These are phyloP conservation scores for Taeniopygia guttata DNA, from an alignment of 2,797 vertebrate genomes.

Conservation along the genomic window DNA sequence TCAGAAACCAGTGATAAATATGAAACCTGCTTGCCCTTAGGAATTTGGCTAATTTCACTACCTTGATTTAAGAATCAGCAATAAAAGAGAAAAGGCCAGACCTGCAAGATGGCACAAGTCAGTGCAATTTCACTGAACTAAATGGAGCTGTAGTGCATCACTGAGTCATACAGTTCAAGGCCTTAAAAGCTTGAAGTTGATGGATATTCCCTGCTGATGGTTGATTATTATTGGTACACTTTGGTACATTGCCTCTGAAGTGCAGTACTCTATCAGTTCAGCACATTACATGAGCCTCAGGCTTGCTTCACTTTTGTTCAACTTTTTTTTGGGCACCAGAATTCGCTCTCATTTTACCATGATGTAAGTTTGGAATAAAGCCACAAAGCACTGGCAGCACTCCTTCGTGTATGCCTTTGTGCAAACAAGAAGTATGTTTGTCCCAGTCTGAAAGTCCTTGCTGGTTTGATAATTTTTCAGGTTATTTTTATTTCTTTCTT, in stretches of 20 bases:
- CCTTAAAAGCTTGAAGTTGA: conserved; percentile 13
- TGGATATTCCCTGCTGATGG: conserved; percentile 2
- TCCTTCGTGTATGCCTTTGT: neutral
- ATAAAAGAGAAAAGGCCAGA: neutral
- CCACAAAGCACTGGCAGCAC: neutral
- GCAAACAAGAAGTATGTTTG: neutral
- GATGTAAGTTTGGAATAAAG: conserved; percentile 7
- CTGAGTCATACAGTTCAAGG: neutral
- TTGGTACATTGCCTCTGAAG: conserved; percentile 2
- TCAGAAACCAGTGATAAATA: neutral
- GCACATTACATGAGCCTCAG: neutral
- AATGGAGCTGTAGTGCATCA: neutral
- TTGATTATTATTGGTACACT: neutral
- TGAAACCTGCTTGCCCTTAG: neutral
- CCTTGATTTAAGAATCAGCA: neutral
- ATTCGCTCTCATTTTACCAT: neutral
- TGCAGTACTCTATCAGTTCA: neutral
- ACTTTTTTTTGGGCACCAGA: neutral
- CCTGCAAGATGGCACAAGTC: neutral
- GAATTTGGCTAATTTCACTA: neutral
- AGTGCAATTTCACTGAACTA: neutral
- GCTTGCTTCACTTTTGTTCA: conserved; percentile 8
- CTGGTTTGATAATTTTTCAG: conserved; percentile 3
- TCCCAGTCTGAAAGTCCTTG: conserved; percentile 7
- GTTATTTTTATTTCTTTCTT: conserved; percentile 11